Evolutionary conservation across 2,888 invertebrate species (phyloP), one percentile per base, ranked within the genome.

Genomic region (Saturnia pavonia): DNA sequence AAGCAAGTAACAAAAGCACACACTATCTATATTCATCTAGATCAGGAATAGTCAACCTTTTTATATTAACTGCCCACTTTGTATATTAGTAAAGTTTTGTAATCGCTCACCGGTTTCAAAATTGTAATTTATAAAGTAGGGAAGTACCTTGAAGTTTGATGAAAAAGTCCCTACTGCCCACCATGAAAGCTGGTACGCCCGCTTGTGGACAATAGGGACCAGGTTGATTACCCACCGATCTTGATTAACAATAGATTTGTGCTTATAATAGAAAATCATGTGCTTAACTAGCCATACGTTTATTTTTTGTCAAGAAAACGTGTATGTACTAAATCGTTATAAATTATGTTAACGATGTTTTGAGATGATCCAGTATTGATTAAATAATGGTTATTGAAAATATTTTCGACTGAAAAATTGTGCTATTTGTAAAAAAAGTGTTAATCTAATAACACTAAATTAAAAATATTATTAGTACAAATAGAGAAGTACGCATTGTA

Each of bases 251-350:
- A 6, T 34, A 34, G 34, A 34, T 45, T 45, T 45, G 48, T 48
- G 7, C 16, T 12, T 60, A 60, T 27, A 27, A 60, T 54, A 75
- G 76, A 78, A 82, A 81, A 85, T 85, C 82, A 82, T 80, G 82
- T 80, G 80, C 79, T 80, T 77, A 74, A 27, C 0, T 27, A 25
- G 1, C 12, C 27, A 6, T n/a, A n/a, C 11, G 9, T 19, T 19
- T 19, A 0, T 60, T 27, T 1, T 60, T 27, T 88, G 87, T 88
- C 87, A 88, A 88, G 82, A 88, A 87, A 88, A 79, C 88, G 88
- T 89, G 16, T 54, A 54, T 54, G n/a, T 54, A 22, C 22, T 54
- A 54, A 54, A 57, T 11, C 9, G 14, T 57, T 57, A 57, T 25
- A 27, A 60, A 27, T 27, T 60, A 60, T 60, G 27, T 60, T 27